Evolutionary conservation across 2,797 vertebrate species (phyloP).

Genomic region (Anabas testudineus): DNA sequence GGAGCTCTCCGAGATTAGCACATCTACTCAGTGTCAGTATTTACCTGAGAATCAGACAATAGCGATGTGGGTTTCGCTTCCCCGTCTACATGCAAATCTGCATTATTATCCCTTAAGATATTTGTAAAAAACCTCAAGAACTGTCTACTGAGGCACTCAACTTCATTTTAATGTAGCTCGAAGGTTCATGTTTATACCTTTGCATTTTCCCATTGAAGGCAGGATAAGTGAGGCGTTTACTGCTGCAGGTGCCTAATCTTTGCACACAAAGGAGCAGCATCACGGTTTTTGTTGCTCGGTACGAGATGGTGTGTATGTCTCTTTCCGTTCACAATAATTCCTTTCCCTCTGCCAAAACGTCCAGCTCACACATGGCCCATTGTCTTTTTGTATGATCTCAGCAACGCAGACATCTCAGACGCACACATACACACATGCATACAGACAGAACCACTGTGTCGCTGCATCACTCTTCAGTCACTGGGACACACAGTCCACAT

Average conservation of each 20-base stretch:
- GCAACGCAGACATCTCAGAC: conserved; percentile 66
- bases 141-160: not conserved
- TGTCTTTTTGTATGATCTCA: conserved; percentile 86
- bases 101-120: not conserved
- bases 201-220: conserved; percentile 10
- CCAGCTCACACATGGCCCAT: conserved; percentile 81
- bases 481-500: conserved; percentile 83
- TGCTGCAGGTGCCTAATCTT: conserved; percentile 53
- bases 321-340: conserved; percentile 76
- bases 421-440: conserved; percentile 39
- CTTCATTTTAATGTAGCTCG: not conserved
- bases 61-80: not conserved
- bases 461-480: conserved; percentile 78
- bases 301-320: conserved; percentile 62
- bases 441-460: conserved; percentile 77
- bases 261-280: conserved; percentile 40
- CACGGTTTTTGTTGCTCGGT: conserved; percentile 36
- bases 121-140: not conserved
- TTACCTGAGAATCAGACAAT: not conserved
- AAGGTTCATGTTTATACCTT: not conserved
- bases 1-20: not conserved
- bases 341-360: conserved; percentile 73
- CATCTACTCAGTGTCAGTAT: not conserved
- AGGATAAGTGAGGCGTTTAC: conserved; percentile 16
- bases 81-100: conserved; percentile 8